These are phyloP conservation scores for Dendrolimus punctatus DNA, from an alignment of 1,140 invertebrate genomes.

Conservation along the genomic window DNA sequence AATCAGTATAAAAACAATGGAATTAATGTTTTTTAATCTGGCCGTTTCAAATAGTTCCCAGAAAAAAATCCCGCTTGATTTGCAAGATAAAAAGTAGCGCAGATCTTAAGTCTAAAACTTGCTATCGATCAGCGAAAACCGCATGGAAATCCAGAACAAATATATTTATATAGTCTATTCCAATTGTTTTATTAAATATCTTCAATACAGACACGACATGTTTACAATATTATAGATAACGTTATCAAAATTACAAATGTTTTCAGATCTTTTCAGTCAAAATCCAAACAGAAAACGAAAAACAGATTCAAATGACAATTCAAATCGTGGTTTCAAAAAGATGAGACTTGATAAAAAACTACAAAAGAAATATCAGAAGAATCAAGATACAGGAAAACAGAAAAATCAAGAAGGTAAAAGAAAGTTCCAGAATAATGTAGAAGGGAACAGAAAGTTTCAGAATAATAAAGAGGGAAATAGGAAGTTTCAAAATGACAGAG, in stretches of 20 bases:
- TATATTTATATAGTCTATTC: too few species aligned
- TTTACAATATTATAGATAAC: neutral
- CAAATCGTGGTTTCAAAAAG: constrained; percentile 53
- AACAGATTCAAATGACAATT: constrained; percentile 28
- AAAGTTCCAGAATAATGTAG: constrained; percentile 28
- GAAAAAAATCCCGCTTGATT: too few species aligned
- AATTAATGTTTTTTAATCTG: too few species aligned
- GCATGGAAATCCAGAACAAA: too few species aligned
- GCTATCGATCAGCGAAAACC: too few species aligned
- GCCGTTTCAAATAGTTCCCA: too few species aligned
- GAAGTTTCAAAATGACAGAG: constrained; percentile 31
- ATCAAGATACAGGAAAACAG: constrained; percentile 22
- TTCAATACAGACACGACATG: too few species aligned
- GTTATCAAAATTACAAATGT: neutral
- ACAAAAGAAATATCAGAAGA: constrained; percentile 48
- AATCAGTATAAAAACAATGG: too few species aligned
- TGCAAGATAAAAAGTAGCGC: too few species aligned
- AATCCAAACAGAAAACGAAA: constrained; percentile 48
- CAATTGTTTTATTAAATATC: too few species aligned
- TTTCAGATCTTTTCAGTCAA: constrained; percentile 59
- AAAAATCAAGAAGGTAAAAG: constrained; percentile 21
- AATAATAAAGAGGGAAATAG: constrained; percentile 17
- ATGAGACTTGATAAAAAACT: constrained; percentile 59
- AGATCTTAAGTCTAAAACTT: too few species aligned
- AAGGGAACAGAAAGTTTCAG: constrained; percentile 28